Percentiles rank a stretch among this genome's conserved stretches.
These are phyloP conservation scores for Lipophrys pholis DNA, from an alignment of 2,113 vertebrate species.

Conservation along the genomic window DNA sequence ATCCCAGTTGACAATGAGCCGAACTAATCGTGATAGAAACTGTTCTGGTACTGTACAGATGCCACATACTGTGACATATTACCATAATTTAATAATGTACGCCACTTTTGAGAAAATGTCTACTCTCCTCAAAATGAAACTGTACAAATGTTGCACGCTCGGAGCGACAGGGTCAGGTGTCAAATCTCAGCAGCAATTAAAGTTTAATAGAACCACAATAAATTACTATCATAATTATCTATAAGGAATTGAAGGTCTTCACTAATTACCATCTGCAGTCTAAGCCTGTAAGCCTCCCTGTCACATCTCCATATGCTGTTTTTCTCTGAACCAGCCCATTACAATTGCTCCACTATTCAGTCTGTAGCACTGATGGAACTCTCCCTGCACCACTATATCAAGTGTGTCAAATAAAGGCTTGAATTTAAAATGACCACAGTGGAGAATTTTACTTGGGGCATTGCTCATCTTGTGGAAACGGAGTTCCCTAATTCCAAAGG, in stretches of 20 bases:
- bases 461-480: constrained; percentile 70
- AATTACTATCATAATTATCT: constrained; percentile 28
- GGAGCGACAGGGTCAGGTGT: constrained; percentile 12
- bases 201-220: constrained; percentile 39
- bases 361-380: constrained; percentile 29
- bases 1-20: not conserved
- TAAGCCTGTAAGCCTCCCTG: constrained; percentile 41
- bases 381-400: constrained; percentile 43
- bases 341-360: constrained; percentile 32
- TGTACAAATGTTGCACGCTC: constrained; percentile 12
- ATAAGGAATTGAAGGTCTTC: constrained; percentile 33
- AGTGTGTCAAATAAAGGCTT: constrained; percentile 66
- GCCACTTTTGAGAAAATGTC: constrained; percentile 7
- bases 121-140: constrained; percentile 5
- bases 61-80: not conserved
- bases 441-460: constrained; percentile 64
- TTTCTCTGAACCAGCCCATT: constrained; percentile 39
- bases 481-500: constrained; percentile 65
- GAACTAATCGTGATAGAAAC: not conserved
- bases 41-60: not conserved
- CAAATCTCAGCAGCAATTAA: constrained; percentile 3
- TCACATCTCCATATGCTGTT: constrained; percentile 67
- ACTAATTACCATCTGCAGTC: constrained; percentile 60
- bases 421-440: constrained; percentile 67
- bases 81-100: constrained; percentile 2